These are phyloP conservation scores for Leuciscus waleckii DNA, from an alignment of 2,797 vertebrate genomes.

Conservation along the genomic window DNA sequence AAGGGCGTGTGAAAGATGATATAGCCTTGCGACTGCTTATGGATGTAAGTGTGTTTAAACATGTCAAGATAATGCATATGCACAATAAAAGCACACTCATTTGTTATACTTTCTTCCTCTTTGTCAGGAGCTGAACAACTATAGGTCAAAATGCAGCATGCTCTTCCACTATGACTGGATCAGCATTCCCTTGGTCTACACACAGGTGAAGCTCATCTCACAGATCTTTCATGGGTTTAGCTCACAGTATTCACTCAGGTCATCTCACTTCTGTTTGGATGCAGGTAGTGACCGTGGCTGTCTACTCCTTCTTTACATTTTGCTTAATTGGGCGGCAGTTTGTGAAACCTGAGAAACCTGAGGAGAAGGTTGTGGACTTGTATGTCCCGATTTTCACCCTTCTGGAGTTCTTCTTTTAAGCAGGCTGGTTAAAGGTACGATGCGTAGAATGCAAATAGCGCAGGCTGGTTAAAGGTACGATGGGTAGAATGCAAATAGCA, in stretches of 20 bases:
- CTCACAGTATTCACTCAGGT: not conserved
- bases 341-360: constrained; percentile 76
- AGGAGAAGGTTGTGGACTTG: constrained; percentile 77
- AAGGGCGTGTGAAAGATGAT: constrained; percentile 84
- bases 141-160: constrained; percentile 87
- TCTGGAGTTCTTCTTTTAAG: constrained; percentile 94
- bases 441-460: not conserved
- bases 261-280: constrained; percentile 6
- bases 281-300: constrained; percentile 89
- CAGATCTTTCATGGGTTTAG: not conserved
- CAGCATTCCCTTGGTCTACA: constrained; percentile 91
- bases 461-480: constrained; percentile 90
- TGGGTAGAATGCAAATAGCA: not conserved
- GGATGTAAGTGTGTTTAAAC: constrained; percentile 76
- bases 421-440: constrained; percentile 90
- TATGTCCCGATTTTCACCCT: constrained; percentile 88
- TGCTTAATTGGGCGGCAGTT: constrained; percentile 89
- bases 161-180: constrained; percentile 94
- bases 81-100: constrained; percentile 13
- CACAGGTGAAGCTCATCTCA: constrained; percentile 73
- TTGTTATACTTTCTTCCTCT: constrained; percentile 37
- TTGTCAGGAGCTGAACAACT: constrained; percentile 88
- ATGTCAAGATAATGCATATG: not conserved
- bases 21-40: constrained; percentile 87
- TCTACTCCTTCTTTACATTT: constrained; percentile 89